A percentile compares a stretch with the other conserved stretches of the same genome.
Conservation (phyloP, 1,140 invertebrate genomes). For the Anadara kagoshimensis region DNA sequence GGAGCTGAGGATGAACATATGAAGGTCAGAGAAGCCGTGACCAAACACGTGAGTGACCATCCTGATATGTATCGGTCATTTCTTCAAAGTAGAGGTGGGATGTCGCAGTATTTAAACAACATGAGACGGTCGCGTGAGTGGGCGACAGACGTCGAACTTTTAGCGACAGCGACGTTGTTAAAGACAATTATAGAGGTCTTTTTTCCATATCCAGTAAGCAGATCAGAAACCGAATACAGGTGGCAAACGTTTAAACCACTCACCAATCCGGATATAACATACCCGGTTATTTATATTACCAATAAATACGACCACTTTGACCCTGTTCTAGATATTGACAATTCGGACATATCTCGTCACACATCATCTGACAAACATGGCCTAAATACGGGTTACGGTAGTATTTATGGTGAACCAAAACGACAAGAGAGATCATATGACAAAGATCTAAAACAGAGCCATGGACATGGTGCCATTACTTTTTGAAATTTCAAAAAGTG, state of each 20-base stretch:
- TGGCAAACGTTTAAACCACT: conserved; percentile 55
- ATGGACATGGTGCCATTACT: too few relatives aligned
- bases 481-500: too few relatives aligned
- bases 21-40: conserved; percentile 41
- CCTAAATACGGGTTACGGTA: too few relatives aligned
- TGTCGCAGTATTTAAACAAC: conserved; percentile 44
- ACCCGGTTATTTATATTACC: conserved; percentile 45
- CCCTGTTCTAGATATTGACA: conserved; percentile 51
- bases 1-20: conserved; percentile 51
- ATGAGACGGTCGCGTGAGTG: conserved; percentile 51
- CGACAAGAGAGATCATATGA: too few relatives aligned
- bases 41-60: conserved; percentile 47
- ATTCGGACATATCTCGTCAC: too few relatives aligned
- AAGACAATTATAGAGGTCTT: conserved; percentile 51
- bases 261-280: conserved; percentile 38
- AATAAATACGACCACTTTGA: conserved; percentile 57
- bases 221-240: conserved; percentile 39
- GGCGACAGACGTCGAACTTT: conserved; percentile 54
- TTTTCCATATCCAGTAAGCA: conserved; percentile 34
- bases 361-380: too few relatives aligned
- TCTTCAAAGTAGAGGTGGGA: conserved; percentile 51
- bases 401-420: too few relatives aligned
- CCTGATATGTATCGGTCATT: conserved; percentile 53
- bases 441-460: too few relatives aligned
- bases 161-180: conserved; percentile 50